Conservation (phyloP, 2,888 invertebrate species). For the Drosophila testacea region DNA sequence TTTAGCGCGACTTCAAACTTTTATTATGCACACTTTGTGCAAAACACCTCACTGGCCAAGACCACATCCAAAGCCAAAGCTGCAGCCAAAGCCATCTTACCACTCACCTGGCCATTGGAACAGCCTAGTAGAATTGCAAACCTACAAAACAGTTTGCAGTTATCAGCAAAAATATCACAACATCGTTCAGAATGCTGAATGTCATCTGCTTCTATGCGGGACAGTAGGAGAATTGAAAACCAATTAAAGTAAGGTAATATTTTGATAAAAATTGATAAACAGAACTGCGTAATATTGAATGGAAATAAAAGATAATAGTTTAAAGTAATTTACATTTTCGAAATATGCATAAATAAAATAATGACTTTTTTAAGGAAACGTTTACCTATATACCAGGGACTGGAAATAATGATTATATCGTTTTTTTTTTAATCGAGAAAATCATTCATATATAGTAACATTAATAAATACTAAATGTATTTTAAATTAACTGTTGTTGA, state of each 20-base stretch:
- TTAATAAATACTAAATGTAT: too few relatives aligned
- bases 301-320: neutral
- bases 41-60: constrained; percentile 22
- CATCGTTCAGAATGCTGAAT: constrained; percentile 22
- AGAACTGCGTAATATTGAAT: neutral
- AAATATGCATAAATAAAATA: too few relatives aligned
- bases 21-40: constrained; percentile 62
- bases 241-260: constrained; percentile 14
- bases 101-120: neutral
- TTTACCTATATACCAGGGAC: too few relatives aligned
- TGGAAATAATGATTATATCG: too few relatives aligned
- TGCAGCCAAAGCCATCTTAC: constrained; percentile 18
- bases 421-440: too few relatives aligned
- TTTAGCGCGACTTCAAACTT: constrained; percentile 69
- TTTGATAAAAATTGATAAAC: neutral
- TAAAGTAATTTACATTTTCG: neutral
- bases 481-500: too few relatives aligned
- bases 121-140: neutral
- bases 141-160: constrained; percentile 11
- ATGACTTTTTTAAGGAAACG: too few relatives aligned
- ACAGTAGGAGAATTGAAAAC: constrained; percentile 15
- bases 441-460: too few relatives aligned
- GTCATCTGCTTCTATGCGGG: constrained; percentile 13
- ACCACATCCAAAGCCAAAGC: constrained; percentile 5
- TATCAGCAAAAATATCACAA: constrained; percentile 45